Evolutionary conservation across 2,113 vertebrate species (phyloP).

Genomic region (Myxocyprinus asiaticus): DNA sequence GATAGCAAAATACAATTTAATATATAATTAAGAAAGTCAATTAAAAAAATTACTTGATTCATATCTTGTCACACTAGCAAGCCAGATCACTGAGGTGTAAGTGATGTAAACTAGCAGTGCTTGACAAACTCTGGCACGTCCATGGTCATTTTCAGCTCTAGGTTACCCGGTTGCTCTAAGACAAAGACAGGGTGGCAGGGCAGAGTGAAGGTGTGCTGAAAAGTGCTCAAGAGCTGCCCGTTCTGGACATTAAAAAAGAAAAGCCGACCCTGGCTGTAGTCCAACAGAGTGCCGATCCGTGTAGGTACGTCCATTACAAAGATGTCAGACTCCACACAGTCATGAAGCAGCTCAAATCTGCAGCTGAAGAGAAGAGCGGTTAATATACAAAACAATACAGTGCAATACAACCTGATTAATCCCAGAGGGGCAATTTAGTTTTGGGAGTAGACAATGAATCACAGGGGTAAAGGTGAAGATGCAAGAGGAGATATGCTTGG

Average conservation of each 20-base stretch:
- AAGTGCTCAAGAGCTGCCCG: constrained; percentile 82
- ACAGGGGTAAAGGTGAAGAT: too few species aligned
- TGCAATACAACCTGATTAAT: too few species aligned
- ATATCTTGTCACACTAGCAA: too few species aligned
- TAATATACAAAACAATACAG: neutral
- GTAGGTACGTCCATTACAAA: constrained; percentile 74
- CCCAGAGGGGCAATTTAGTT: too few species aligned
- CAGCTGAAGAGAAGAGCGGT: constrained; percentile 66
- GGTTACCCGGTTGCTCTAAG: constrained; percentile 83
- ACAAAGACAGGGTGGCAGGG: constrained; percentile 83
- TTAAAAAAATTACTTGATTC: too few species aligned
- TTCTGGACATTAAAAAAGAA: constrained; percentile 87
- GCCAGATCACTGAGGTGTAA: too few species aligned
- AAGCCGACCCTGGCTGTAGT: constrained; percentile 80
- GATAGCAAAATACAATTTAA: too few species aligned
- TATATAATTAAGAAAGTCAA: too few species aligned
- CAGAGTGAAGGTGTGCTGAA: constrained; percentile 78
- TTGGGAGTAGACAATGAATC: too few species aligned
- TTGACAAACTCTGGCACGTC: constrained; percentile 85
- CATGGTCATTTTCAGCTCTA: constrained; percentile 79
- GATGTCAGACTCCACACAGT: constrained; percentile 75
- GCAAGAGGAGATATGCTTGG: too few species aligned
- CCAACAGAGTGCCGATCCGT: constrained; percentile 85
- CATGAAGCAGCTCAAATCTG: constrained; percentile 87
- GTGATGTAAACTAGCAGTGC: constrained; percentile 73